Base-by-base conservation (phyloP, 2,113 vertebrate genomes). In the Motacilla tschutschensis region DNA sequence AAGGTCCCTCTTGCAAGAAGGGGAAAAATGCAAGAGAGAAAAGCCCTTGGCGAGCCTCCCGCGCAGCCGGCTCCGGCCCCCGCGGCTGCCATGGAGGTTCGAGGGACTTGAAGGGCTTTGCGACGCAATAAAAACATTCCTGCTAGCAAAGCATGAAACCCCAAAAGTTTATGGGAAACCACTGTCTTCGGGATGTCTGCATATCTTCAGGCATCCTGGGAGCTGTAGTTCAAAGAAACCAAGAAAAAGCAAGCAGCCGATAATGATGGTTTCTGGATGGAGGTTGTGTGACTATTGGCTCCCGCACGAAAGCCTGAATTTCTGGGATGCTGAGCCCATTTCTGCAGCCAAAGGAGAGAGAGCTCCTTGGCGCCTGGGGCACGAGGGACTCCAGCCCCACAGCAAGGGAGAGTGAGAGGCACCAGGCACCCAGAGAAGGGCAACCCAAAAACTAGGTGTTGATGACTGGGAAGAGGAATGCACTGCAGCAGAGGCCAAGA, bases 191-290 rank as follows among this genome's bases (percentile, higher is more conserved):
- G 91, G 86, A 84, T 82, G 95, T 95, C 95, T 96, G 94, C 95
- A 96, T 95, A 95, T 86, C 94, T 96, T 94, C 88, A 60, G 94
- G 94, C 92, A 95, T 95, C 95, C 92, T 94, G 94, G 95, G 95
- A 96, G 87, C 95, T 94, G 92, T 93, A 94, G 94, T 94, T 94
- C 93, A 95, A 95, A 95, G 92, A 85, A 71, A 79, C 76, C 65
- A 38, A 94, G 93, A 44, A 82, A 90, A 92, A 90, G 84, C 67
- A 84, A 82, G 79, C 54, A 25, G 77, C 60, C 17, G 33, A 90
- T 91, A 88, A 87, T 92, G 94, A 82, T 38, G 86, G 91, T 90
- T 94, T 94, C 93, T 94, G 95, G 92, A 94, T 35, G 77, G 83
- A 91, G 40, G 44, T 47, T 90, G 94, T 95, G 89, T 87, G 89